Conservation (phyloP, 2,797 vertebrate species). For the Kryptopterus vitreolus region DNA sequence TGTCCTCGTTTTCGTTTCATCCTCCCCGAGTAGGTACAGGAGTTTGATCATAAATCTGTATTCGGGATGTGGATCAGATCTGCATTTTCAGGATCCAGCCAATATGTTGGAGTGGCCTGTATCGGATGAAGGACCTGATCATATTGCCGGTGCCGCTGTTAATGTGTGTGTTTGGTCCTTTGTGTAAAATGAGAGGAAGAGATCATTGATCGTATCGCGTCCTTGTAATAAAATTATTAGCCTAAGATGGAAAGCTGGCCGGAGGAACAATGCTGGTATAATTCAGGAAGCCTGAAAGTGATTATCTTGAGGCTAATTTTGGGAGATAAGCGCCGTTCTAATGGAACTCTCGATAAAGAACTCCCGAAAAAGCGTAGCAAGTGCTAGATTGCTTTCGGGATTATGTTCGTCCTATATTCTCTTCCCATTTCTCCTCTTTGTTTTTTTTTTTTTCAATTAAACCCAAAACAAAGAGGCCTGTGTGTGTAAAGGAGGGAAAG, state of each 20-base stretch:
- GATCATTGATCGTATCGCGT: conserved; percentile 50
- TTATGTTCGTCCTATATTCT: conserved; percentile 52
- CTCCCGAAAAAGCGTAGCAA: conserved; percentile 57
- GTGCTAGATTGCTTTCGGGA: conserved; percentile 62
- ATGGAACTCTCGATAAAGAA: conserved; percentile 57
- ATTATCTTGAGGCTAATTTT: conserved; percentile 60
- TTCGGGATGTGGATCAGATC: conserved; percentile 18
- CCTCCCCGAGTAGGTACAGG: conserved; percentile 2
- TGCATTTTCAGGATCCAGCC: conserved; percentile 18
- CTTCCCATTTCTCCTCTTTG: conserved; percentile 46
- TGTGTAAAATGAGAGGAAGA: conserved; percentile 47
- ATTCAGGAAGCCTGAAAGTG: conserved; percentile 52
- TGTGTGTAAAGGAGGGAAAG: conserved; percentile 63
- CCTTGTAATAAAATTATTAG: conserved; percentile 56
- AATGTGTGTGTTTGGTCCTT: conserved; percentile 43
- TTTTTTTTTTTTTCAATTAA: conserved; percentile 61
- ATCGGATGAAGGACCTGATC: conserved; percentile 24
- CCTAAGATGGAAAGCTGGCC: conserved; percentile 51
- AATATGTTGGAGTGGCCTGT: conserved; percentile 18
- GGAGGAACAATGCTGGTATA: conserved; percentile 50
- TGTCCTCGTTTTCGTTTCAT: conserved; percentile 31
- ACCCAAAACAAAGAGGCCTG: conserved; percentile 63
- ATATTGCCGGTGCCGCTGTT: conserved; percentile 16
- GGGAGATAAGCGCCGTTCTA: conserved; percentile 59
- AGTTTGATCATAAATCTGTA: conserved; percentile 6